Conservation (phyloP, 2,797 vertebrate species). For the Sebastes goodei region DNA sequence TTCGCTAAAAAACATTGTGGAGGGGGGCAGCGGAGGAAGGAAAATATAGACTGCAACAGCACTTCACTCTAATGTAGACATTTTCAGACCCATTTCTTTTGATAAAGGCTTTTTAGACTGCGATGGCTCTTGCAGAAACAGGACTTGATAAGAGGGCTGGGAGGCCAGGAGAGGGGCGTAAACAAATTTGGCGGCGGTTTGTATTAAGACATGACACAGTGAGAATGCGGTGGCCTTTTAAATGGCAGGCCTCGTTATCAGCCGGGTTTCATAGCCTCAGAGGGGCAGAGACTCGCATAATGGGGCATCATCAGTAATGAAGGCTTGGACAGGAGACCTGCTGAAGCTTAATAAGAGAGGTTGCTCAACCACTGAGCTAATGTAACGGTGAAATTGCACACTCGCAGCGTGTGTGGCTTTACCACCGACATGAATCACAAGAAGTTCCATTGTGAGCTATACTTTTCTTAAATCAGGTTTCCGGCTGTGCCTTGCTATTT, state of each 20-base stretch:
- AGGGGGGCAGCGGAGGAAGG: constrained; percentile 14
- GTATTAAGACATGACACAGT: constrained; percentile 64
- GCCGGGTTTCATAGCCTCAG: constrained; percentile 33
- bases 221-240: constrained; percentile 70
- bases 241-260: constrained; percentile 73
- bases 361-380: constrained; percentile 5
- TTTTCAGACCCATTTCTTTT: constrained; percentile 7
- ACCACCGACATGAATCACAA: not conserved
- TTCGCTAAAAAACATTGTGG: constrained; percentile 29
- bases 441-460: not conserved
- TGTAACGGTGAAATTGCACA: not conserved
- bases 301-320: constrained; percentile 60
- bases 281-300: constrained; percentile 64
- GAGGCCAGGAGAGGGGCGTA: constrained; percentile 30
- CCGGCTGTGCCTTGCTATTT: not conserved
- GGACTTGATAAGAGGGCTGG: constrained; percentile 16
- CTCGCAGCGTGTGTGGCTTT: not conserved
- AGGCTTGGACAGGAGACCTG: constrained; percentile 33
- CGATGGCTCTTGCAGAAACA: not conserved
- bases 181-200: constrained; percentile 41
- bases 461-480: constrained; percentile 12
- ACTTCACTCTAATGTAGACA: constrained; percentile 31
- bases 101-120: constrained; percentile 12
- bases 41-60: constrained; percentile 5
- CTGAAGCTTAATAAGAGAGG: constrained; percentile 14